phyloP scores from a whole-genome alignment of 2,888 invertebrate species.

The Amiota communis region DNA sequence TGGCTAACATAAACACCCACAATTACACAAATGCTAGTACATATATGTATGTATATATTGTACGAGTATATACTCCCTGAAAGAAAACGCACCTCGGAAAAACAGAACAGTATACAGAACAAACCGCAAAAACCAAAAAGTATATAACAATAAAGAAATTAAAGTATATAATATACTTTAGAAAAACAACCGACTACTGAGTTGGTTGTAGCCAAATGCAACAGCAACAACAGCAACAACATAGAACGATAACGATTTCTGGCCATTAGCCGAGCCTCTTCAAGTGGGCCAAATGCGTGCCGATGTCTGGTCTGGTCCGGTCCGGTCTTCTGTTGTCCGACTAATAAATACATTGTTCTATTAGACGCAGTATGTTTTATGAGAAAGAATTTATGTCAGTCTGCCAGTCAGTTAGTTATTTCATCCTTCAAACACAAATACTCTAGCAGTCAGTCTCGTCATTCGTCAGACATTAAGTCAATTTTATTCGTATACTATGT shows the following conservation, averaged over 20 bases:
- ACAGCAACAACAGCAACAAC: not conserved
- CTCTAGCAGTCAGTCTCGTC: no score
- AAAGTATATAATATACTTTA: not conserved
- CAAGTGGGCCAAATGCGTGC: constrained; percentile 24
- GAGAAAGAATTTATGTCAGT: not conserved
- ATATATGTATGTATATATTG: no score
- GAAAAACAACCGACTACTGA: no score
- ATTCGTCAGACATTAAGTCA: constrained; percentile 4
- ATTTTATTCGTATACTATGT: not conserved
- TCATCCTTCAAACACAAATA: no score
- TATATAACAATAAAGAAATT: not conserved
- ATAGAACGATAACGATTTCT: constrained; percentile 4
- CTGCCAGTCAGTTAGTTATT: constrained; percentile 17
- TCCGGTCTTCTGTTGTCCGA: not conserved
- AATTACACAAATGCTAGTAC: not conserved
- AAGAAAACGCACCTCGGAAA: constrained; percentile 10
- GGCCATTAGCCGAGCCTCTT: constrained; percentile 14
- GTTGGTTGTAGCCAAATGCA: not conserved
- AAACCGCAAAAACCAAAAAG: constrained; percentile 8
- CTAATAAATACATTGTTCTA: no score
- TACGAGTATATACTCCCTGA: no score
- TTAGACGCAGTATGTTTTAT: no score
- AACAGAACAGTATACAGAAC: not conserved
- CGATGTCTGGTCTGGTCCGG: constrained; percentile 8
- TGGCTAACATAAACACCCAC: not conserved